Evolutionary conservation across 2,113 vertebrate genomes (phyloP).

Genomic region (Thunnus maccoyii): DNA sequence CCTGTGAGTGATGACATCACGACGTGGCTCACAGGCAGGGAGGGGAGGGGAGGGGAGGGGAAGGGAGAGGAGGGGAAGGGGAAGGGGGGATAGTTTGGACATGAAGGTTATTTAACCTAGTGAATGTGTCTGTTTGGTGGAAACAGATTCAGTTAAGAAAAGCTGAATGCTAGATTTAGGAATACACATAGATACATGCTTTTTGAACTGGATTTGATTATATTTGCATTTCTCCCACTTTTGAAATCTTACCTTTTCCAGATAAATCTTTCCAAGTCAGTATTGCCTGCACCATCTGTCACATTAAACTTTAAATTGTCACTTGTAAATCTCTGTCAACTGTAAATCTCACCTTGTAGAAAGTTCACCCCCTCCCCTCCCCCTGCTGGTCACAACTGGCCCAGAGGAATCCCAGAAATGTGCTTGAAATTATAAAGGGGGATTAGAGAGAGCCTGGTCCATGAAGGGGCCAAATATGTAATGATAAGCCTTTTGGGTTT

Average conservation of each 20-base stretch:
- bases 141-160: conserved; percentile 22
- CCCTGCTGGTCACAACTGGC: conserved; percentile 65
- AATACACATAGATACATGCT: background rate
- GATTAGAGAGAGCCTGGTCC: conserved; percentile 75
- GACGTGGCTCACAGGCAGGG: conserved; percentile 30
- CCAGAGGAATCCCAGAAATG: conserved; percentile 81
- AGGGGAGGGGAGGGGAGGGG: conserved; percentile 12
- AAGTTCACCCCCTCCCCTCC: background rate
- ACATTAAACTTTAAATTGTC: background rate
- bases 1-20: conserved; percentile 80
- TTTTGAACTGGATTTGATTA: background rate
- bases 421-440: conserved; percentile 79
- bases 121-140: conserved; percentile 35
- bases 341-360: conserved; percentile 20
- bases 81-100: conserved; percentile 40
- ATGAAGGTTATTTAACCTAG: conserved; percentile 33
- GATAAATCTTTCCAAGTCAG: background rate
- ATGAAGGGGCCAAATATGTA: conserved; percentile 71
- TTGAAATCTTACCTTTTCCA: background rate
- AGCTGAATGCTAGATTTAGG: background rate
- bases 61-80: conserved; percentile 7
- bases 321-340: background rate
- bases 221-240: background rate
- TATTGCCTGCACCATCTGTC: background rate
- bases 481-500: conserved; percentile 73